Conservation (phyloP, 1,140 invertebrate species). For the Trichogramma pretiosum region DNA sequence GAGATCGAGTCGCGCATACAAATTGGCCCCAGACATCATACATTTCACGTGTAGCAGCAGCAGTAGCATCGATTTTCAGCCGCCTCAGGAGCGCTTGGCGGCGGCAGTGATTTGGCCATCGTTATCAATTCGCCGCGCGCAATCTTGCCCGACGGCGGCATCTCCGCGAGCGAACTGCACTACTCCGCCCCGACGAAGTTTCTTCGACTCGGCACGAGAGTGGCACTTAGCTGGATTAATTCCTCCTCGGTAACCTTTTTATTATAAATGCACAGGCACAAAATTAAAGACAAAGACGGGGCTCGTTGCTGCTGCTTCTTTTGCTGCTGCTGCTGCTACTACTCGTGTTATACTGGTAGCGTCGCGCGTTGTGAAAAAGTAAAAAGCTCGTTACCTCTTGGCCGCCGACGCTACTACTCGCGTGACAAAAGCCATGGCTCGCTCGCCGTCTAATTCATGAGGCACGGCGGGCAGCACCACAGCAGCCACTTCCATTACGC, state of each 20-base stretch:
- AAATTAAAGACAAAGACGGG: too few species aligned
- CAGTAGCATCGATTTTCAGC: too few species aligned
- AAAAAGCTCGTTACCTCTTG: too few species aligned
- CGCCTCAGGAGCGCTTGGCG: too few species aligned
- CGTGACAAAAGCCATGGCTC: conserved; percentile 51
- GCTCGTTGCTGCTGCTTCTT: too few species aligned
- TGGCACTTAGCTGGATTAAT: conserved; percentile 20
- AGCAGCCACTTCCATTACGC: conserved; percentile 52
- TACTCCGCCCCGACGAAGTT: conserved; percentile 43
- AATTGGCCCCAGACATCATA: too few species aligned
- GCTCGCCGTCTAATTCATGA: conserved; percentile 45
- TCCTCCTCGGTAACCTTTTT: conserved; percentile 27
- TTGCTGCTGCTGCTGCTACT: too few species aligned
- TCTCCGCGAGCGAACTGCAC: conserved; percentile 39
- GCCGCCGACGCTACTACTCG: too few species aligned
- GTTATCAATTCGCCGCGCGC: conserved; percentile 24
- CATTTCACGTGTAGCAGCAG: too few species aligned
- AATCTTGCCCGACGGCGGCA: conserved; percentile 48
- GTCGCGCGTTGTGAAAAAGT: too few species aligned
- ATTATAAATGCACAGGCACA: not conserved
- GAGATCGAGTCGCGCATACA: not conserved
- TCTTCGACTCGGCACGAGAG: conserved; percentile 19
- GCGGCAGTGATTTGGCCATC: conserved; percentile 20
- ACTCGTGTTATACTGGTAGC: too few species aligned
- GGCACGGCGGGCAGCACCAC: conserved; percentile 51